Evolutionary conservation across 2,113 vertebrate genomes (phyloP), one percentile per base, ranked within the genome.

Genomic region (Antechinus stuartii): DNA sequence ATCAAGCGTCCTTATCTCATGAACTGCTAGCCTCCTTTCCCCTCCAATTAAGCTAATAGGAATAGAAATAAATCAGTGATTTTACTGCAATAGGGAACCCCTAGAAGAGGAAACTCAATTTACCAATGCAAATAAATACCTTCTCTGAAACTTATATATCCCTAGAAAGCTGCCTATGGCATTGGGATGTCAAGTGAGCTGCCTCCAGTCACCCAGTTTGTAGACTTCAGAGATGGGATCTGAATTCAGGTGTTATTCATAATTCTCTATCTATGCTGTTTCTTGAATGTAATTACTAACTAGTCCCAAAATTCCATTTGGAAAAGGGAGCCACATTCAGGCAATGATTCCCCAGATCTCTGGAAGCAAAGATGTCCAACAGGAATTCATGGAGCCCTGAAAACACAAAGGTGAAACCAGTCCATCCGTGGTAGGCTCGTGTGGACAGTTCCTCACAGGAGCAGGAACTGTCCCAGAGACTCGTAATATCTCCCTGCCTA

Each of bases 151-250:
- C 30, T 2, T n/a, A n/a, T n/a, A 68, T 42, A 42, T 8, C 6
- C 68, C 68, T 42, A 84, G 19, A 22, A 35, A 84, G 16, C 61
- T n/a, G 12, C 68, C 16, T 84, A 84, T 16, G 22, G 19, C 16
- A 76, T 42, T n/a, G 68, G n/a, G 16, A 84, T 76, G 4, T 16
- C 14, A n/a, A 76, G 14, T 42, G 68, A 19, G 16, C 35, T 76
- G 35, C 6, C 14, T 6, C 19, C 0, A 22, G 12, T 22, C 68
- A 22, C n/a, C 27, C 0, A 84, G n/a, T 27, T 2, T 35, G 3
- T 35, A 68, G 57, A 3, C 7, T 19, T 84, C 68, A 42, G 68
- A 84, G 16, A 1, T 16, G 42, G n/a, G 16, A 23, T 84, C 16
- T 84, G n/a, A 84, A 76, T 16, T 76, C 35, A 1, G 27, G 10